Evolutionary conservation across 2,888 invertebrate species (phyloP).

Genomic region (Synanthedon tipuliformis): DNA sequence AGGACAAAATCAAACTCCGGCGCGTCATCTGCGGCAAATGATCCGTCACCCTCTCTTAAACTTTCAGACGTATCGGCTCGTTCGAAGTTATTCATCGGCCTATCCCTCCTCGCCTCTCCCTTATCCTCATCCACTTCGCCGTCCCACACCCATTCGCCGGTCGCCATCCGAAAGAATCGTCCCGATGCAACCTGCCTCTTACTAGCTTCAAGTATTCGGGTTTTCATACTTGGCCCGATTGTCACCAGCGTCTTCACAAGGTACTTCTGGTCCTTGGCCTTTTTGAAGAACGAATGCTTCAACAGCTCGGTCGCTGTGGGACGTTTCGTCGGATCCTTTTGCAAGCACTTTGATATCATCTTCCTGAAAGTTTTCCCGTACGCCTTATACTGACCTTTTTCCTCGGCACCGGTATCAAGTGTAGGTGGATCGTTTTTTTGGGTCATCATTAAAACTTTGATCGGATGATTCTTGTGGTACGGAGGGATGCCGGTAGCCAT

Average conservation of each 20-base stretch:
- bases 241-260: constrained; percentile 87
- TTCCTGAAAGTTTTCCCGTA: constrained; percentile 98
- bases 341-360: constrained; percentile 97
- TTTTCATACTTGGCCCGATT: constrained; percentile 90
- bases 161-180: constrained; percentile 90
- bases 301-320: constrained; percentile 96
- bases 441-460: constrained; percentile 99
- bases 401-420: constrained; percentile 94
- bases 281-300: constrained; percentile 98
- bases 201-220: constrained; percentile 88
- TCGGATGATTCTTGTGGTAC: constrained; percentile 99
- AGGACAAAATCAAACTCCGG: constrained; percentile 85
- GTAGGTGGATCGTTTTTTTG: constrained; percentile 99
- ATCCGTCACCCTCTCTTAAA: constrained; percentile 54
- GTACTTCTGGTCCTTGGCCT: constrained; percentile 95
- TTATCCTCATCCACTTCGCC: constrained; percentile 89
- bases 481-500: constrained; percentile 99
- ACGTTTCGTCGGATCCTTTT: constrained; percentile 94
- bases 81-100: constrained; percentile 72
- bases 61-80: constrained; percentile 72
- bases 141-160: constrained; percentile 99
- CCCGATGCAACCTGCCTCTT: constrained; percentile 87
- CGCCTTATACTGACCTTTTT: constrained; percentile 98
- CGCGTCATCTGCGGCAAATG: constrained; percentile 35
- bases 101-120: constrained; percentile 64